Conservation (phyloP, 2,113 vertebrate genomes). For the Xiphorhynchus elegans region DNA sequence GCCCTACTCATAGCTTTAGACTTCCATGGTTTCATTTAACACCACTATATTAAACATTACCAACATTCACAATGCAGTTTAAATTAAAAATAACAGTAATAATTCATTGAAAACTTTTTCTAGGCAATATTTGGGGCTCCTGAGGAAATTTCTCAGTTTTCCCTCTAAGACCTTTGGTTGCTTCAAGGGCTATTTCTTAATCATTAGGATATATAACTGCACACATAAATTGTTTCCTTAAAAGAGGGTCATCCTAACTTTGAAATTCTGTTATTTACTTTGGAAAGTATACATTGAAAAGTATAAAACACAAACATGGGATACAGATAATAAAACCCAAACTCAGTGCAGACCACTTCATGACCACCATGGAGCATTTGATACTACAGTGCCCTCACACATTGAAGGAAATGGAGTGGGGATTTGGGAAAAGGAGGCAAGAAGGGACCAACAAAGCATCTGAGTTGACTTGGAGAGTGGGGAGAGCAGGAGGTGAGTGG, state of each 20-base stretch:
- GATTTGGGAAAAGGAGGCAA: neutral
- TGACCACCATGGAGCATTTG: neutral
- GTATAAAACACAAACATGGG: neutral
- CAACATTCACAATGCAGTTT: neutral
- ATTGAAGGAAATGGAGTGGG: neutral
- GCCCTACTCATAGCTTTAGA: neutral
- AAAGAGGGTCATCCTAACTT: neutral
- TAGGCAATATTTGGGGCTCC: neutral
- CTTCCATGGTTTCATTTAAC: neutral
- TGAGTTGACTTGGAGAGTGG: neutral
- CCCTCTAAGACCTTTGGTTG: neutral
- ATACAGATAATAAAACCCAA: neutral
- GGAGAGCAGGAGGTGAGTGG: neutral
- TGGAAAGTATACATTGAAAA: neutral
- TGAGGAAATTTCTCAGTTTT: neutral
- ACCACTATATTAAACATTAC: neutral
- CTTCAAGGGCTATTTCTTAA: neutral
- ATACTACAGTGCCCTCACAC: neutral
- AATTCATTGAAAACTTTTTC: neutral
- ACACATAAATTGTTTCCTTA: neutral
- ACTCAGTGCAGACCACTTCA: neutral
- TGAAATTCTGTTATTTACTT: neutral
- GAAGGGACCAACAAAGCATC: neutral
- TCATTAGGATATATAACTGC: neutral
- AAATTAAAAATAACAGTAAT: neutral